phyloP scores from a whole-genome alignment of 2,113 vertebrate genomes.

The Lepus americanus region DNA sequence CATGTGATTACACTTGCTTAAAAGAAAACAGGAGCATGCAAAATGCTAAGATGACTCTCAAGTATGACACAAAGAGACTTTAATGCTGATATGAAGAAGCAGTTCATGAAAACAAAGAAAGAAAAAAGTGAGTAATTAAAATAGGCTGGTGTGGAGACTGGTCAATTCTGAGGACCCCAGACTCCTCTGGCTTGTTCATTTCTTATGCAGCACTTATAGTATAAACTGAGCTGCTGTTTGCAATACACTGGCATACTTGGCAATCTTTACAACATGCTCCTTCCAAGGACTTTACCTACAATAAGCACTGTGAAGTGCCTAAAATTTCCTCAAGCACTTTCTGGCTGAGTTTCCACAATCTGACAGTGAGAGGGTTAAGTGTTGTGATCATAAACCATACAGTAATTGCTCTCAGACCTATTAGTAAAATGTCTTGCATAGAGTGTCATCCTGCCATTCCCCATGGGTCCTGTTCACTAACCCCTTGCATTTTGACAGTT shows the following conservation, averaged over 20 bases:
- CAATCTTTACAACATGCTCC: background rate
- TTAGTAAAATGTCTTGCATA: slow-evolving; percentile 84
- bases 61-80: background rate
- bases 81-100: background rate
- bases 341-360: background rate
- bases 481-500: slow-evolving; percentile 85
- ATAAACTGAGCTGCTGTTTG: background rate
- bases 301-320: background rate
- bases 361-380: slow-evolving; percentile 84
- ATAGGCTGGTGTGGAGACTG: background rate
- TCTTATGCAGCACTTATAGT: background rate
- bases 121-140: slow-evolving; percentile 15
- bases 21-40: background rate
- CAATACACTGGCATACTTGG: background rate
- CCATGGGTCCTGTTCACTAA: slow-evolving; percentile 81
- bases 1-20: background rate
- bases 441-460: slow-evolving; percentile 86
- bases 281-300: background rate
- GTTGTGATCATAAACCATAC: slow-evolving; percentile 82
- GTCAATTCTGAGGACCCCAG: background rate
- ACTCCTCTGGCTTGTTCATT: slow-evolving; percentile 45
- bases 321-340: slow-evolving; percentile 11
- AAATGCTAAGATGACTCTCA: background rate
- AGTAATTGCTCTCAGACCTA: slow-evolving; percentile 85
- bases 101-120: background rate